A percentile compares a stretch with the other conserved stretches of the same genome.
phyloP scores from a whole-genome alignment of 2,797 vertebrate species.

The Falco rusticolus region DNA sequence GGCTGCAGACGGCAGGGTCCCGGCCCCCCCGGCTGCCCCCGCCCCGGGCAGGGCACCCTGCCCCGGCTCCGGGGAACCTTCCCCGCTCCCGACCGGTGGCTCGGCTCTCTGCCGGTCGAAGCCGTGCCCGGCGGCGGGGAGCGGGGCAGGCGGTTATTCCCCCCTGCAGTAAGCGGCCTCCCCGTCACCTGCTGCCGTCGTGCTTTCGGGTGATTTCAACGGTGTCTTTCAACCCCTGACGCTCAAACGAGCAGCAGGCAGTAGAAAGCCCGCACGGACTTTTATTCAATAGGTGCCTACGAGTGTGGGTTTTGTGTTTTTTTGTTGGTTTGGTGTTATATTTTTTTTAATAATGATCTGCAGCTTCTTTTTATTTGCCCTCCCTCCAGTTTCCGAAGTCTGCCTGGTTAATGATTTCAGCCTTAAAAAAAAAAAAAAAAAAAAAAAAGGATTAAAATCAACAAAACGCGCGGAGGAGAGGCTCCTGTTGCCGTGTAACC shows the following conservation, averaged over 20 bases:
- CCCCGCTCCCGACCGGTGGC: background rate
- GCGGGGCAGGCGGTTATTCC: background rate
- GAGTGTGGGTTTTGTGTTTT: background rate
- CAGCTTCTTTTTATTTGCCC: background rate
- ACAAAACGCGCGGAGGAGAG: background rate
- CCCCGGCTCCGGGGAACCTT: background rate
- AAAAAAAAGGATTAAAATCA: background rate
- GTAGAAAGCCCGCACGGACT: background rate
- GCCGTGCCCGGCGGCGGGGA: background rate
- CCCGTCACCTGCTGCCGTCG: background rate
- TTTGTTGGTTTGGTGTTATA: background rate
- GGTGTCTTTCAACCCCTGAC: background rate
- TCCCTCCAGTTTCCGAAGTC: background rate
- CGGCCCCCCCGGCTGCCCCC: background rate
- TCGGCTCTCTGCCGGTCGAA: background rate
- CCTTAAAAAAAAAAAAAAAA: background rate
- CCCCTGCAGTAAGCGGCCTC: background rate
- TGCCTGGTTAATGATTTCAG: constrained; percentile 42
- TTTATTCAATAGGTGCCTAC: background rate
- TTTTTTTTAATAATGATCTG: background rate
- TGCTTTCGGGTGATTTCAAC: constrained; percentile 31
- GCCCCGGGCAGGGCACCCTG: background rate
- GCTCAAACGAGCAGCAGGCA: background rate
- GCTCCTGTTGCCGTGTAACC: background rate
- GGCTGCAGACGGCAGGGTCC: background rate